phyloP scores from a whole-genome alignment of 2,888 invertebrate species.

The Dryadula phaetusa region DNA sequence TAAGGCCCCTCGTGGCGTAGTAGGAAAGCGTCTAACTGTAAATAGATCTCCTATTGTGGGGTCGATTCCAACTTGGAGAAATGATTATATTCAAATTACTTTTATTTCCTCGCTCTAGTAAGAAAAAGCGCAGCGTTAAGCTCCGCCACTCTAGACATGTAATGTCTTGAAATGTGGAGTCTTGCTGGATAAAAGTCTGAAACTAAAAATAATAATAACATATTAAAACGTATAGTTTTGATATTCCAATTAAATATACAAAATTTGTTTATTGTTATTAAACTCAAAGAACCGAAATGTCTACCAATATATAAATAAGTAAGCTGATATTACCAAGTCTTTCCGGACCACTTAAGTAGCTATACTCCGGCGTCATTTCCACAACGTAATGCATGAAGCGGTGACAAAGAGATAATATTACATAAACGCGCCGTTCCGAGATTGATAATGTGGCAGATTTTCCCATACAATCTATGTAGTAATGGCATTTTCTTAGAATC shows the following conservation, averaged over 20 bases:
- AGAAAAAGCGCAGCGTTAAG: too few relatives aligned
- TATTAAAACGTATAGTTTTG: neutral
- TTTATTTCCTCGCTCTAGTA: too few relatives aligned
- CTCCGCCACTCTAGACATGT: too few relatives aligned
- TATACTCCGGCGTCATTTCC: constrained; percentile 24
- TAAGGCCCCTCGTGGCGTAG: too few relatives aligned
- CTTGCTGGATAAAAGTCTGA: too few relatives aligned
- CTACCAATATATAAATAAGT: constrained; percentile 4
- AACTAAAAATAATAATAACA: neutral
- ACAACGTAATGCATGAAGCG: constrained; percentile 30
- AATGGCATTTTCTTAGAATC: constrained; percentile 46
- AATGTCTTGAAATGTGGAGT: too few relatives aligned
- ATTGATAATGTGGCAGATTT: constrained; percentile 47
- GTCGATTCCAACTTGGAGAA: too few relatives aligned
- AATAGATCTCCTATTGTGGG: too few relatives aligned
- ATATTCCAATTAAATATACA: neutral
- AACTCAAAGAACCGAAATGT: neutral
- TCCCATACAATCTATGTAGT: constrained; percentile 45
- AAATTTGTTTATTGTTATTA: neutral
- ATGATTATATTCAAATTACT: too few relatives aligned
- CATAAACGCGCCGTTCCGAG: constrained; percentile 48
- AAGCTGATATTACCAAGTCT: constrained; percentile 25
- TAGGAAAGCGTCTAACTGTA: too few relatives aligned
- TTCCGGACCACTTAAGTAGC: constrained; percentile 28
- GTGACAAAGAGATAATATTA: constrained; percentile 47